A percentile compares a stretch with the other conserved stretches of the same genome.
Evolutionary conservation across 2,888 invertebrate species (phyloP).

Genomic region (Cabera pusaria): DNA sequence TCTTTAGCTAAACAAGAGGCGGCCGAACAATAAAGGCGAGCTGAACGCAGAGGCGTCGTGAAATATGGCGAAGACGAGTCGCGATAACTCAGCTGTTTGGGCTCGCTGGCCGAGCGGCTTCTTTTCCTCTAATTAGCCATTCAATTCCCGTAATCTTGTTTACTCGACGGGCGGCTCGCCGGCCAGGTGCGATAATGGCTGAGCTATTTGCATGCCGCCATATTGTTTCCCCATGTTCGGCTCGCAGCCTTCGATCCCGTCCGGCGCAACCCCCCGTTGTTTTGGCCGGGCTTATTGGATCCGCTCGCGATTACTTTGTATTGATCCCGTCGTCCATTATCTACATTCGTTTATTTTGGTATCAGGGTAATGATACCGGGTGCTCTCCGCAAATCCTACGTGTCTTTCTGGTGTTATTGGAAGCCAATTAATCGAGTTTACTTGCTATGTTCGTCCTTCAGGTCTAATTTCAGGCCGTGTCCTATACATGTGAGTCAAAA

Average conservation of each 20-base stretch:
- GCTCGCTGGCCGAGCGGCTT: constrained; percentile 59
- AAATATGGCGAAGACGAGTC: constrained; percentile 76
- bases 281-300: constrained; percentile 81
- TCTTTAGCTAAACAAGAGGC: constrained; percentile 27
- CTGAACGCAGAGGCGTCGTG: constrained; percentile 52
- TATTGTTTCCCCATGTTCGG: constrained; percentile 80
- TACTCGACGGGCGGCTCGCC: constrained; percentile 69
- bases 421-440: constrained; percentile 12
- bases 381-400: constrained; percentile 65
- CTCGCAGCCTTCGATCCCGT: constrained; percentile 61
- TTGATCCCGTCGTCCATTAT: constrained; percentile 81
- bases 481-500: too few relatives aligned
- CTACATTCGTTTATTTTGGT: constrained; percentile 79
- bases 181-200: constrained; percentile 83
- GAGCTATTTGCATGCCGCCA: constrained; percentile 83
- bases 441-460: constrained; percentile 1
- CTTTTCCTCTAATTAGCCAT: constrained; percentile 83
- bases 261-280: constrained; percentile 74
- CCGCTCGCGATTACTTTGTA: constrained; percentile 81
- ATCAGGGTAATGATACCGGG: constrained; percentile 72
- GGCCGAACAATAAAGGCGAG: constrained; percentile 22
- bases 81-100: constrained; percentile 64
- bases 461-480: too few relatives aligned
- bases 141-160: constrained; percentile 83
- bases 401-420: constrained; percentile 26